phyloP scores from a whole-genome alignment of 2,113 vertebrate genomes.

The Gallinago paraguaiae region DNA sequence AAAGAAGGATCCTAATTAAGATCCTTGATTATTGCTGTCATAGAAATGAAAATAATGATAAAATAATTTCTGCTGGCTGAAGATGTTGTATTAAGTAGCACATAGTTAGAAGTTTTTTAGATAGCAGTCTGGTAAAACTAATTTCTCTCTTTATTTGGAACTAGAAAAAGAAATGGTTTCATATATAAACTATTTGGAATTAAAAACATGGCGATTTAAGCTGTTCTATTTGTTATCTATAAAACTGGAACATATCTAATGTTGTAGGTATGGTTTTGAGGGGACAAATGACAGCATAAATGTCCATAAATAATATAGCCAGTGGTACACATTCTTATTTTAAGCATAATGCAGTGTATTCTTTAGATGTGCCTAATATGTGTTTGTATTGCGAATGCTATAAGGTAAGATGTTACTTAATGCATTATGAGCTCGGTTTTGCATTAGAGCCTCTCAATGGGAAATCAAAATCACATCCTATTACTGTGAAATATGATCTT shows the following conservation, averaged over 20 bases:
- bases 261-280: neutral
- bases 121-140: neutral
- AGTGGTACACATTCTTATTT: neutral
- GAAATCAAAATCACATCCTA: slow-evolving; percentile 3
- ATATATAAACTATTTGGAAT: neutral
- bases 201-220: neutral
- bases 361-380: neutral
- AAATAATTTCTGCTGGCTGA: neutral
- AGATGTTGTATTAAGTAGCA: neutral
- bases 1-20: neutral
- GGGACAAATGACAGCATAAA: neutral
- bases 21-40: neutral
- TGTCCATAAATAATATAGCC: neutral
- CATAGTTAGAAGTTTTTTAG: neutral
- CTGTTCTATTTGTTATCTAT: neutral
- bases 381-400: neutral
- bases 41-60: neutral
- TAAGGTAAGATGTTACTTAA: neutral
- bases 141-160: neutral
- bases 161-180: neutral
- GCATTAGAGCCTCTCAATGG: neutral
- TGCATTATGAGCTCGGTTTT: neutral
- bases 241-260: neutral
- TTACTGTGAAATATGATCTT: neutral
- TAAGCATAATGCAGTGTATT: neutral